Base-by-base conservation (phyloP, 2,888 invertebrate species). In the Drosophila birchii region DNA sequence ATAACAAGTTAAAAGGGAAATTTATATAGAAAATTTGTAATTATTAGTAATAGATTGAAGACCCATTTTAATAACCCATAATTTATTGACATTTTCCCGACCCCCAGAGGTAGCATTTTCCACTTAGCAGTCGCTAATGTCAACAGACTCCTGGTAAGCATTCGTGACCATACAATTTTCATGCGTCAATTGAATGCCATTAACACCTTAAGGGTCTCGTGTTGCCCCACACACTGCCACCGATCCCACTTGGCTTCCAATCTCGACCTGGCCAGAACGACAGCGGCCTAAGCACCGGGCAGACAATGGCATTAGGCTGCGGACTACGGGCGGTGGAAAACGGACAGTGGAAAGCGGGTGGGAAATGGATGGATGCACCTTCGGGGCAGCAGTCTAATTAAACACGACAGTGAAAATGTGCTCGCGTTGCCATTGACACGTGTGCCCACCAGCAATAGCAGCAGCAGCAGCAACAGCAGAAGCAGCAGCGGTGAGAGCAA, bases 391-490 rank as follows among this genome's bases (percentile, higher is more conserved):
- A 85, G 75, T 86, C 86, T 89, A 86, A 86, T 86, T 86, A 86
- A 89, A 86, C 89, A 80, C 80, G 83, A 85, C 85, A 87, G 79
- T 79, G 89, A 78, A 89, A 84, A 81, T 89, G 89, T 85, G 85
- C 82, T 79, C 82, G 64, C 74, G 72, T 82, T 89, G 84, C 81
- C 89, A 84, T 78, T 85, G 85, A 89, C 84, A 85, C 88, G 88
- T 85, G 86, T 81, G 84, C 70, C 51, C 70, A 69, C 12, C 59
- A 64, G 36, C 70, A 67, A 23, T 54, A 39, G 36, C 69, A 81
- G 36, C 51, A 67, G 3, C 39, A 53, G 34, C 14, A 43, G 14
- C 29, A 32, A 12, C 58, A 63, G 20, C 59, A 41, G 34, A 66
- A 26, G 26, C 26, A 26, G 29, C 62, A 61, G 23, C 53, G 62